A percentile compares a stretch with the other conserved stretches of the same genome.
phyloP scores from a whole-genome alignment of 2,888 invertebrate species.

The Spisula solida region DNA sequence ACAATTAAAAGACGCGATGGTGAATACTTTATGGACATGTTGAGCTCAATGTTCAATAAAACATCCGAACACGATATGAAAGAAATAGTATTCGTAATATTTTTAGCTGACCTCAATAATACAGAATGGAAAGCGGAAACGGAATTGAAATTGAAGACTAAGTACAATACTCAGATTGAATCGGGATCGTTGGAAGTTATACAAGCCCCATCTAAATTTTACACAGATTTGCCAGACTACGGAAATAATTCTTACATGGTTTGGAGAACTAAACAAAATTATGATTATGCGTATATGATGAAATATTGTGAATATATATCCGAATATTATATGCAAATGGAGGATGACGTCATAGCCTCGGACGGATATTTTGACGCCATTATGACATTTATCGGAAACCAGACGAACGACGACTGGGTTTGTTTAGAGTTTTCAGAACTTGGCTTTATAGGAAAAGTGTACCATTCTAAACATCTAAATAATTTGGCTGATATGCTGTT shows the following conservation, averaged over 20 bases:
- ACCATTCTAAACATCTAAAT: conserved; percentile 73
- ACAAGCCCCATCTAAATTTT: conserved; percentile 78
- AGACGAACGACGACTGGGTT: conserved; percentile 73
- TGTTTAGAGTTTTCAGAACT: conserved; percentile 81
- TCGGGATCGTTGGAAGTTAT: conserved; percentile 85
- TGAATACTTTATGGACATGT: conserved; percentile 86
- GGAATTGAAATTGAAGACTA: conserved; percentile 67
- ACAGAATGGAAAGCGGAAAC: conserved; percentile 73
- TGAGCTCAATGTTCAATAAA: conserved; percentile 85
- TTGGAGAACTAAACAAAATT: conserved; percentile 88
- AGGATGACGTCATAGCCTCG: conserved; percentile 87
- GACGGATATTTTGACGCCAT: conserved; percentile 84
- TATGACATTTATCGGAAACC: conserved; percentile 83
- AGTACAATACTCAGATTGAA: conserved; percentile 67
- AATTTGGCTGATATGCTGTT: conserved; percentile 83
- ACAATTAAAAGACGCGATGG: conserved; percentile 85
- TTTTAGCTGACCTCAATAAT: conserved; percentile 87
- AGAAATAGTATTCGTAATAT: conserved; percentile 86
- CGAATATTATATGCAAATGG: conserved; percentile 86
- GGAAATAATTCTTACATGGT: conserved; percentile 83
- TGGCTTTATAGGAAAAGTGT: conserved; percentile 81
- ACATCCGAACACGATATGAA: conserved; percentile 82
- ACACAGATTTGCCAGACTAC: conserved; percentile 71
- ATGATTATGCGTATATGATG: conserved; percentile 87
- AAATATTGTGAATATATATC: conserved; percentile 84